Percentiles rank a stretch among this genome's conserved stretches.
These are phyloP conservation scores for Habrosyne pyritoides DNA, from an alignment of 2,888 invertebrate genomes.

Conservation along the genomic window DNA sequence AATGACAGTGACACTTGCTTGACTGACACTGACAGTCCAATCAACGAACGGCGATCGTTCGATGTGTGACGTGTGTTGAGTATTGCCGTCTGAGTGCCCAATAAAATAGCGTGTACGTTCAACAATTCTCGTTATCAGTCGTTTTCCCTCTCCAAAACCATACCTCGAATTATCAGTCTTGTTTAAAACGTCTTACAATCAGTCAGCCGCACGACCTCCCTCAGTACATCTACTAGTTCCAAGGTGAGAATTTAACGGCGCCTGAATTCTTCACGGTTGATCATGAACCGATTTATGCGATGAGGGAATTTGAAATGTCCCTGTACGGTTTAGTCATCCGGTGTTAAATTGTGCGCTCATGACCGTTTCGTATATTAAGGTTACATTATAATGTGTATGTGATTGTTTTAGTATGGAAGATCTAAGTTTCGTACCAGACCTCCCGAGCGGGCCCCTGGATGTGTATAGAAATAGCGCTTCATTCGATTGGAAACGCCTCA, in stretches of 20 bases:
- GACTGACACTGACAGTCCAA: conserved; percentile 13
- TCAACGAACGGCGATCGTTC: conserved; percentile 5
- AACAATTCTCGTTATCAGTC: conserved; percentile 43
- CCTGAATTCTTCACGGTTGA: conserved; percentile 33
- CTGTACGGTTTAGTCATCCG: conserved; percentile 55
- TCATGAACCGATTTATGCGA: conserved; percentile 34
- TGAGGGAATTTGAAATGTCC: conserved; percentile 50
- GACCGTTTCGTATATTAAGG: conserved; percentile 25
- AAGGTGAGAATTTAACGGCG: conserved; percentile 52
- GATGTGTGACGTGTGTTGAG: conserved; percentile 22
- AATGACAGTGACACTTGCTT: conserved; percentile 25
- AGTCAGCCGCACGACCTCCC: conserved; percentile 21
- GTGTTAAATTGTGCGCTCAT: conserved; percentile 40
- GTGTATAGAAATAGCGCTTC: conserved; percentile 89
- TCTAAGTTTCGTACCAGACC: conserved; percentile 86
- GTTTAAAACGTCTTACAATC: conserved; percentile 33
- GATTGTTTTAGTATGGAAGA: conserved; percentile 73
- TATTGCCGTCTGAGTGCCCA: conserved; percentile 28
- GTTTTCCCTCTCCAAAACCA: conserved; percentile 39
- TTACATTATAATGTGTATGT: conserved; percentile 15
- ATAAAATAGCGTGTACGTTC: conserved; percentile 42
- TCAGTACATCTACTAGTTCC: conserved; percentile 33
- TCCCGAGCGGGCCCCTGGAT: conserved; percentile 90
- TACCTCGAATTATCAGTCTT: conserved; percentile 38
- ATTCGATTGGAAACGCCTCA: conserved; percentile 94